Conservation (phyloP, 2,797 vertebrate species). For the Pogonophryne albipinna region DNA sequence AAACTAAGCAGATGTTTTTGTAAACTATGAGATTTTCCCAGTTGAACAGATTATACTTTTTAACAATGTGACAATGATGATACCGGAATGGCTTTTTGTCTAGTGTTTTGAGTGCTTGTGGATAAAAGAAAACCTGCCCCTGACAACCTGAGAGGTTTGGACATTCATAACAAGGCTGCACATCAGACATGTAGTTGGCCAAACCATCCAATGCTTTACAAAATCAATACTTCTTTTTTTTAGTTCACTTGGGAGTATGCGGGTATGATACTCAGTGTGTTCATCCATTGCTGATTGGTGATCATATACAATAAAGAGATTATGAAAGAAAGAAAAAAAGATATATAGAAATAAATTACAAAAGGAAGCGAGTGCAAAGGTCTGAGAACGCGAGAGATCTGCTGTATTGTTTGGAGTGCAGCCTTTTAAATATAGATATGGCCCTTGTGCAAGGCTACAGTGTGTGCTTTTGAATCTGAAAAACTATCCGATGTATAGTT, state of each 20-base stretch:
- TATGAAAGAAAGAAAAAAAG: too few relatives aligned
- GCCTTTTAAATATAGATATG: slow-evolving; percentile 17
- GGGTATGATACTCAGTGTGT: too few relatives aligned
- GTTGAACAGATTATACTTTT: too few relatives aligned
- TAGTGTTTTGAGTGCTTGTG: not conserved
- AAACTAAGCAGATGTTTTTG: too few relatives aligned
- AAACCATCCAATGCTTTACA: slow-evolving; percentile 22
- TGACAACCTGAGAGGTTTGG: slow-evolving; percentile 4
- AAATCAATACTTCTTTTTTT: too few relatives aligned
- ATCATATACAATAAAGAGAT: too few relatives aligned
- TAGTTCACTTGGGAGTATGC: too few relatives aligned
- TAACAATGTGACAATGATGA: too few relatives aligned
- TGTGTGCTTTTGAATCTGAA: slow-evolving; percentile 8
- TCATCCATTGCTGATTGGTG: too few relatives aligned
- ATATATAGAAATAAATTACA: slow-evolving; percentile 6
- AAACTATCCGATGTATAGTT: not conserved
- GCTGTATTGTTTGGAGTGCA: slow-evolving; percentile 7
- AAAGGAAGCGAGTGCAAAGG: slow-evolving; percentile 21
- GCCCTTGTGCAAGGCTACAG: not conserved
- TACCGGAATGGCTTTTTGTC: too few relatives aligned
- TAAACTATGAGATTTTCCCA: too few relatives aligned
- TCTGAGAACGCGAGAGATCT: not conserved
- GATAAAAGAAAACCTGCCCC: not conserved
- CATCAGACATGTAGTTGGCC: slow-evolving; percentile 10
- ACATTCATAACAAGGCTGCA: slow-evolving; percentile 15